These are phyloP conservation scores for Dryoscopus gambensis DNA, from an alignment of 2,113 vertebrate genomes.

Conservation along the genomic window DNA sequence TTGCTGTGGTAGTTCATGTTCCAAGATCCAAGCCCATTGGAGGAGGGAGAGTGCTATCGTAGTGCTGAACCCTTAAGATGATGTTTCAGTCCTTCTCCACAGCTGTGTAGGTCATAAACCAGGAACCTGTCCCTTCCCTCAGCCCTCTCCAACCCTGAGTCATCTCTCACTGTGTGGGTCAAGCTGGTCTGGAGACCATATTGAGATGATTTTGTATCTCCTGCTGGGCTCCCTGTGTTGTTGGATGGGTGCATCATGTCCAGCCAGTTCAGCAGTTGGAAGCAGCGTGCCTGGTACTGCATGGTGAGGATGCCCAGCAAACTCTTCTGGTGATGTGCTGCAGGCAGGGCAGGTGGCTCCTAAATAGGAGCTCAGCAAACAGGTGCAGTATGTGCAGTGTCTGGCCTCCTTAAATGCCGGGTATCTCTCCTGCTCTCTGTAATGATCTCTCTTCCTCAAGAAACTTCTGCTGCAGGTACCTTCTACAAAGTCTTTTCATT, in stretches of 20 bases:
- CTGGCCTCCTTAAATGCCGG: not conserved
- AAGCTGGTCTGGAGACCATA: not conserved
- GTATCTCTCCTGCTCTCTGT: not conserved
- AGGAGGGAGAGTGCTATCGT: not conserved
- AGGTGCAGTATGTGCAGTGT: not conserved
- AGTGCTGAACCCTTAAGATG: not conserved
- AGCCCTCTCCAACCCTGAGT: not conserved
- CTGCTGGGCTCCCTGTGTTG: not conserved
- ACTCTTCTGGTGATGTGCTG: not conserved
- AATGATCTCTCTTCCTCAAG: not conserved
- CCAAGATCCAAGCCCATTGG: not conserved
- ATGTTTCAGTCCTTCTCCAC: not conserved
- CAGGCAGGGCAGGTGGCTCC: not conserved
- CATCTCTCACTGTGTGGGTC: not conserved
- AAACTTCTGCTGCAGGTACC: not conserved
- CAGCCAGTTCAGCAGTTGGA: not conserved
- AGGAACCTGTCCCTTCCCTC: not conserved
- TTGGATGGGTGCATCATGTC: not conserved
- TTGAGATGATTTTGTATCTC: not conserved
- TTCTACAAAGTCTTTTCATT: not conserved
- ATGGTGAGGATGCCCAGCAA: not conserved
- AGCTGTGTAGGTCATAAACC: not conserved
- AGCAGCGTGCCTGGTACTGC: accelerated
- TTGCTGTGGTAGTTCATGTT: not conserved
- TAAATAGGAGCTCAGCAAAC: not conserved